phyloP scores from a whole-genome alignment of 2,113 vertebrate genomes.

The Heptranchias perlo region DNA sequence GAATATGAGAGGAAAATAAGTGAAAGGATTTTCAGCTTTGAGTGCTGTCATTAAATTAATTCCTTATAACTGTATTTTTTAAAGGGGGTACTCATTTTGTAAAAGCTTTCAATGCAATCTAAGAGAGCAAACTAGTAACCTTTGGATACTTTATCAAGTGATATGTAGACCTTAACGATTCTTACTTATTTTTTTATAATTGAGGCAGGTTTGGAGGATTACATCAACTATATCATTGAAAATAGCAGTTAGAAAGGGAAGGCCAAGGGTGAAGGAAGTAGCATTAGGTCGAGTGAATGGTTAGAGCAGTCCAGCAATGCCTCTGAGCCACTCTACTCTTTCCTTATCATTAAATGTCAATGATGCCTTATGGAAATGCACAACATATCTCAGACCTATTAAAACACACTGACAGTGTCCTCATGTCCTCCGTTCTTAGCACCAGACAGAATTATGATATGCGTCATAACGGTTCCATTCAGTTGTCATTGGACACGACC shows the following conservation, averaged over 20 bases:
- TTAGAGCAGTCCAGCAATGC: background rate
- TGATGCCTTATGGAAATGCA: background rate
- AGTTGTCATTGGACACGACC: background rate
- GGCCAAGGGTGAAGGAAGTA: background rate
- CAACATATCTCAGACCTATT: background rate
- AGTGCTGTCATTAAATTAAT: background rate
- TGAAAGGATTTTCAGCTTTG: background rate
- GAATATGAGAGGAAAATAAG: background rate
- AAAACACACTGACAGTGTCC: background rate
- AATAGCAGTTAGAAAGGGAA: background rate
- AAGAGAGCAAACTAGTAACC: background rate
- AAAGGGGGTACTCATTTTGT: background rate
- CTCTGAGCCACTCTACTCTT: background rate
- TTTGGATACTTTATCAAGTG: background rate
- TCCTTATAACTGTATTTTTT: background rate
- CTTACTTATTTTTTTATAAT: background rate
- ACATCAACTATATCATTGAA: background rate
- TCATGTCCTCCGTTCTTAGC: background rate
- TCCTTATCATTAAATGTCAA: slow-evolving; percentile 2
- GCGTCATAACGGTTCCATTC: background rate
- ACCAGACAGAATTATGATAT: background rate
- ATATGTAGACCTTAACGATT: background rate
- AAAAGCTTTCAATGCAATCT: background rate
- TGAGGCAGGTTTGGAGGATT: background rate
- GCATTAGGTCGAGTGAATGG: background rate